Evolutionary conservation across 2,888 invertebrate genomes (phyloP).

Genomic region (Mellilla xanthometata): DNA sequence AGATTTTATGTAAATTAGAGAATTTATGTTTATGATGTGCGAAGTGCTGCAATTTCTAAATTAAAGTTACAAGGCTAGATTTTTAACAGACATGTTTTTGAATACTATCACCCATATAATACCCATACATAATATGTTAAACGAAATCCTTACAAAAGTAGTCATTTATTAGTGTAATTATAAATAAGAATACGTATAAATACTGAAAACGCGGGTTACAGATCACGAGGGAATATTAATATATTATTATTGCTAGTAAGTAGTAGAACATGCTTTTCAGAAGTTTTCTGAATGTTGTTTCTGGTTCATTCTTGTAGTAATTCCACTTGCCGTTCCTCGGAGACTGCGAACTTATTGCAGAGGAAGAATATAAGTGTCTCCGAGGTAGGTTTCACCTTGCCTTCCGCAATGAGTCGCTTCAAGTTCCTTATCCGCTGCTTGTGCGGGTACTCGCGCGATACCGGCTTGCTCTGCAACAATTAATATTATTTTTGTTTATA

Average conservation of each 20-base stretch:
- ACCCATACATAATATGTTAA: constrained; percentile 6
- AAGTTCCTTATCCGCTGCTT: constrained; percentile 84
- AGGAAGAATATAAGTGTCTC: constrained; percentile 78
- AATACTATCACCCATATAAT: constrained; percentile 53
- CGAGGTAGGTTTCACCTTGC: constrained; percentile 72
- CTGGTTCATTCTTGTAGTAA: constrained; percentile 1
- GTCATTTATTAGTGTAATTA: constrained; percentile 29
- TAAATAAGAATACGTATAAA: constrained; percentile 14
- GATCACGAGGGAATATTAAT: constrained; percentile 19
- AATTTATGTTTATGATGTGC: constrained; percentile 37
- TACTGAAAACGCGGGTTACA: constrained; percentile 23
- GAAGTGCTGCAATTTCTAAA: constrained; percentile 34
- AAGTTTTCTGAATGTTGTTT: no score
- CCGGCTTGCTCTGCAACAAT: constrained; percentile 38
- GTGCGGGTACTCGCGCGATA: constrained; percentile 81
- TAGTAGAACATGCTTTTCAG: constrained; percentile 8
- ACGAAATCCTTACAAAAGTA: constrained; percentile 21
- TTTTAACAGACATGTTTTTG: constrained; percentile 57
- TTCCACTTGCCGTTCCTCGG: constrained; percentile 58
- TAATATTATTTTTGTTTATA: not conserved
- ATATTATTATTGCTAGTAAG: constrained; percentile 9
- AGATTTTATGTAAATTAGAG: constrained; percentile 29
- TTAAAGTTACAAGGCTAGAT: constrained; percentile 68
- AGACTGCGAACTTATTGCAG: constrained; percentile 77
- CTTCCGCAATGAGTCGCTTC: constrained; percentile 68